A percentile compares a stretch with the other conserved stretches of the same genome.
These are phyloP conservation scores for Heliconius hermathena DNA, from an alignment of 1,140 invertebrate genomes.

Conservation along the genomic window DNA sequence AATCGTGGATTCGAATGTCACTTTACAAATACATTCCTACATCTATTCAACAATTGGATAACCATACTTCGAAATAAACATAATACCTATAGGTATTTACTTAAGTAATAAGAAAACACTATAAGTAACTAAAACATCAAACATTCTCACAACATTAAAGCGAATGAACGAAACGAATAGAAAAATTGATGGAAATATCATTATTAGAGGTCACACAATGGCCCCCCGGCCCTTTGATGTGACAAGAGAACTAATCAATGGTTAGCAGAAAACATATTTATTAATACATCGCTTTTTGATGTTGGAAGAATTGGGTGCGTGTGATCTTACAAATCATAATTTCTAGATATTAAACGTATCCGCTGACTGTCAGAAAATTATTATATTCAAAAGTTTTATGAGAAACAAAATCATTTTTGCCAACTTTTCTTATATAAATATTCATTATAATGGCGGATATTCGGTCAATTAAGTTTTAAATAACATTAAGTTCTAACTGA, in stretches of 20 bases:
- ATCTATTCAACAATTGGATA: neutral
- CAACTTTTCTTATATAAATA: neutral
- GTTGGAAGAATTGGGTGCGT: conserved; percentile 38
- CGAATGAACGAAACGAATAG: conserved; percentile 38
- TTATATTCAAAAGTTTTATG: neutral
- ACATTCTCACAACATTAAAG: conserved; percentile 44
- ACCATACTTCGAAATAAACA: neutral
- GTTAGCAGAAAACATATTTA: conserved; percentile 52
- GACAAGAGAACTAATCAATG: conserved; percentile 72
- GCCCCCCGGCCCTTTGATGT: conserved; percentile 65
- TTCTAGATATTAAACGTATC: conserved; percentile 44
- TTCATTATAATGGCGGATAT: neutral
- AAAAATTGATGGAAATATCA: conserved; percentile 67
- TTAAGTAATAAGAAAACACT: neutral
- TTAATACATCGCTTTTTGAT: conserved; percentile 57
- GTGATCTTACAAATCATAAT: conserved; percentile 45
- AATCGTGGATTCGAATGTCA: neutral
- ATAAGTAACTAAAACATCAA: conserved; percentile 22
- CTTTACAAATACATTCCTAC: too few species aligned
- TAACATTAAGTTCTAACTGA: neutral
- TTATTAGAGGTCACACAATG: conserved; percentile 64
- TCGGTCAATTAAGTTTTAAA: neutral
- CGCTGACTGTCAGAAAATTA: conserved; percentile 17
- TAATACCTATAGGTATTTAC: neutral
- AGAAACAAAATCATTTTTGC: neutral